A percentile compares a stretch with the other conserved stretches of the same genome.
Conservation (phyloP, 1,140 invertebrate species). For the Phymastichus coffea region DNA sequence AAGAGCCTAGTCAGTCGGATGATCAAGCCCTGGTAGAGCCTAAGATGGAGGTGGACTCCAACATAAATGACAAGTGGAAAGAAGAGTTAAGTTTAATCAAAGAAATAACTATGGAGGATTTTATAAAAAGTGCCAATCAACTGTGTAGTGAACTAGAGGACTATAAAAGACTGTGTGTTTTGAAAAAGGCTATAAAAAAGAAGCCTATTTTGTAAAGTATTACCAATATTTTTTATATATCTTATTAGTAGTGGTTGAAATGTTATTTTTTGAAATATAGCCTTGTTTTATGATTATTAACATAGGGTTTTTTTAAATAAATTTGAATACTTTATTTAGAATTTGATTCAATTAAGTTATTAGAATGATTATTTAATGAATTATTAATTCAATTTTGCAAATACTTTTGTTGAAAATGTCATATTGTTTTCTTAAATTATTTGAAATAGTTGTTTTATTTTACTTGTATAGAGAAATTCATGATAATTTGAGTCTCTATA, state of each 20-base stretch:
- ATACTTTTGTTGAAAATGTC: too few species aligned
- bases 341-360: too few species aligned
- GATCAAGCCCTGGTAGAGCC: neutral
- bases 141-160: constrained; percentile 18
- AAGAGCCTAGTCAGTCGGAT: neutral
- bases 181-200: constrained; percentile 6
- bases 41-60: neutral
- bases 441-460: too few species aligned
- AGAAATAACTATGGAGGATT: constrained; percentile 24
- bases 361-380: too few species aligned
- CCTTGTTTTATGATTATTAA: too few species aligned
- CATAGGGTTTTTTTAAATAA: too few species aligned
- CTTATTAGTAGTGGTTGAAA: neutral
- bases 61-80: neutral
- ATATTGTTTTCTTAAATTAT: too few species aligned
- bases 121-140: constrained; percentile 13
- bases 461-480: too few species aligned
- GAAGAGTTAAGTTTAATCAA: constrained; percentile 19
- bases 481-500: too few species aligned
- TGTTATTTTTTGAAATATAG: too few species aligned
- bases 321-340: too few species aligned
- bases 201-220: constrained; percentile 11
- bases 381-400: too few species aligned
- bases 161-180: constrained; percentile 9
- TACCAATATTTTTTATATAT: neutral